Evolutionary conservation across 1,140 invertebrate species (phyloP), one percentile per base, ranked within the genome.

Genomic region (Drosophila sproati): DNA sequence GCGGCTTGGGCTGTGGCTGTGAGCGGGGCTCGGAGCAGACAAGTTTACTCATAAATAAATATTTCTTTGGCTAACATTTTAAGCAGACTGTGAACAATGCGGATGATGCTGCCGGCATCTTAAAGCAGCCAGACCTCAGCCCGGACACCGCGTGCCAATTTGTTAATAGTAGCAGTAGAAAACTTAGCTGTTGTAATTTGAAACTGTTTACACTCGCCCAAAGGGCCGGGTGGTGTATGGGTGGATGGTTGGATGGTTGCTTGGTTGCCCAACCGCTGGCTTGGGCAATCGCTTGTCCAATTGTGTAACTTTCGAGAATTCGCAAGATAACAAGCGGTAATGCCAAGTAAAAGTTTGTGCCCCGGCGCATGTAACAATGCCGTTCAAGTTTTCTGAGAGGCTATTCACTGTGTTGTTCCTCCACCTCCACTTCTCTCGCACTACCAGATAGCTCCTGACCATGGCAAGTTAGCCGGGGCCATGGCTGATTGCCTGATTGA

Each of bases 11-110:
- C 20, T 20, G 20, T 20, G 20, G 20, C 20, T 20, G 39, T n/a
- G 2, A 7, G 32, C 0, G 47, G 12, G 35, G 45, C 3, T 28
- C 4, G 20, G 50, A 37, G 31, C 70, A 55, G 20, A 57, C 20
- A 86, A 87, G 85, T 87, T 87, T 77, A 71, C 85, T 78, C 83
- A 89, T 83, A 87, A 87, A 87, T 87, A 87, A 87, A 87, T 87
- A 87, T 87, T 77, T 77, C 69, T 63, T 79, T 62, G 66, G 67
- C 82, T 56, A 86, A 86, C 71, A 88, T 77, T 77, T 87, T 76
- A 76, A 88, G 83, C 70, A 77, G 83, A 68, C 81, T 67, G 59
- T 55, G 52, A 61, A 66, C 50, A 59, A 63, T 48, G 51, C 56
- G 8, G n/a, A 43, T 20, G 20, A n/a, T 43, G 10, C 64, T 39